These are phyloP conservation scores for Rhinogobius similis DNA, from an alignment of 2,113 vertebrate species.

Conservation along the genomic window DNA sequence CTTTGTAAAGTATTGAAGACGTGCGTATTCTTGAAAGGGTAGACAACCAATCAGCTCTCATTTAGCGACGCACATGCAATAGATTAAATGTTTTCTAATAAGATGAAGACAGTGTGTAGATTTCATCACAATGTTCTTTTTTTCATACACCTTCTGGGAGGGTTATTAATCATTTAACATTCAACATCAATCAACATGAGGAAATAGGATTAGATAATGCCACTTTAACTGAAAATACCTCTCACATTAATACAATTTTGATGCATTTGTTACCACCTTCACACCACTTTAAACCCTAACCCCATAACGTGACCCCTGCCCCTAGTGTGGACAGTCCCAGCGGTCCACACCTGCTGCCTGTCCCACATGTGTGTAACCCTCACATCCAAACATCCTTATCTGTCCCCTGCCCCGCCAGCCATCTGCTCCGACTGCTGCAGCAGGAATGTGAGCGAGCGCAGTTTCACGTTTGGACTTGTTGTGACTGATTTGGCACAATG, in stretches of 20 bases:
- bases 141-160: no score
- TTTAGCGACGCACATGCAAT: no score
- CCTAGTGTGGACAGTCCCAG: conserved; percentile 19
- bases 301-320: neutral
- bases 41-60: no score
- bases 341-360: conserved; percentile 58
- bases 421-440: conserved; percentile 56
- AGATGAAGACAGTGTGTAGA: no score
- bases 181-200: no score
- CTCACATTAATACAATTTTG: no score
- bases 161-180: no score
- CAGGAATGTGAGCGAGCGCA: conserved; percentile 31
- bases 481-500: conserved; percentile 9
- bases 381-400: conserved; percentile 72
- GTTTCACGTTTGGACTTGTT: conserved; percentile 24
- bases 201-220: no score
- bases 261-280: neutral
- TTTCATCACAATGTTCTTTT: no score
- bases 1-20: no score
- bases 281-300: neutral
- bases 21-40: no score
- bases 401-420: conserved; percentile 58
- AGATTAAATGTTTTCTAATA: no score
- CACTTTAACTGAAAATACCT: neutral
- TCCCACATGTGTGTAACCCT: conserved; percentile 29